Base-by-base conservation (phyloP, 64 coral and sea anemone genomes). In the Exaiptasia diaphana region DNA sequence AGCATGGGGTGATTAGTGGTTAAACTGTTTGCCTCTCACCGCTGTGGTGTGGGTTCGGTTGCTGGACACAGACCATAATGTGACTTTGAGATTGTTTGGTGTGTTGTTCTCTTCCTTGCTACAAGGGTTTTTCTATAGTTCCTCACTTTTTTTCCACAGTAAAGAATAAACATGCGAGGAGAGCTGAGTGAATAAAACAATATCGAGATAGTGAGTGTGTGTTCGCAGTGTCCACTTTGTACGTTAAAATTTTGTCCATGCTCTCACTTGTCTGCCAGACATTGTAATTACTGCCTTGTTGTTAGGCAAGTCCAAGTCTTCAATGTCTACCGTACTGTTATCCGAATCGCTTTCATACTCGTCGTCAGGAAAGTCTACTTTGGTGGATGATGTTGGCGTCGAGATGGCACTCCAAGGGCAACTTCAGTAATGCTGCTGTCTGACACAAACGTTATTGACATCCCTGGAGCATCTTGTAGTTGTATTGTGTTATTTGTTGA, bases 201-300 rank as follows among this genome's bases (percentile, higher is more conserved):
- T n/a, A n/a, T n/a, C n/a, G n/a, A n/a, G n/a, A n/a, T n/a, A n/a
- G n/a, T n/a, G n/a, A n/a, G n/a, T n/a, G n/a, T n/a, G n/a, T n/a
- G n/a, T n/a, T n/a, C n/a, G n/a, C n/a, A n/a, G n/a, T n/a, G n/a
- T n/a, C n/a, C n/a, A n/a, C n/a, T n/a, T n/a, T n/a, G n/a, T n/a
- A n/a, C n/a, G n/a, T n/a, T 86, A 39, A 87, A 87, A 87, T 45
- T 70, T 68, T 87, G 61, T 69, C 84, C 73, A 87, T 41, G 50
- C 83, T 61, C 25, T 76, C 72, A 86, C 83, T 76, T 76, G 83
- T 86, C 84, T 77, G 24, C 73, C 84, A 67, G 84, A 87, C 29
- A 56, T 78, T 87, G 84, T 87, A 24, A 87, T 87, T 36, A 77
- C 46, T 68, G 73, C 72, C 60, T 87, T 75, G 54, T 65, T 50